Evolutionary conservation across 1,140 invertebrate genomes (phyloP).

Genomic region (Drepana arcuata): DNA sequence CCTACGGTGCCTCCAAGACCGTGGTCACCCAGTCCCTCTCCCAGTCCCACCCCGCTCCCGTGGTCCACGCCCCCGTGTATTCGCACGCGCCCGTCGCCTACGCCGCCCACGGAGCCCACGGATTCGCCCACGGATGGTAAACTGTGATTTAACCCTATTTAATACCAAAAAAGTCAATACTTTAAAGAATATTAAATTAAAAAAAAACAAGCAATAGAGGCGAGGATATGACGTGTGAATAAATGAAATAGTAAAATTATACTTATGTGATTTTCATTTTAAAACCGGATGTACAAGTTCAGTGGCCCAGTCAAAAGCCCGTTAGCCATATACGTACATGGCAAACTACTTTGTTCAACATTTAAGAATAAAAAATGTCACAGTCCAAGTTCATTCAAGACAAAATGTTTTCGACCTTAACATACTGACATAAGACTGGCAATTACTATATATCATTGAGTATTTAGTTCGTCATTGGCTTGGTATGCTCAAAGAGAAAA

Average conservation of each 20-base stretch:
- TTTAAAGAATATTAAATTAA: too few species aligned
- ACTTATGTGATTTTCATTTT: too few species aligned
- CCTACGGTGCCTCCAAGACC: slow-evolving; percentile 28
- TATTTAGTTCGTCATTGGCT: too few species aligned
- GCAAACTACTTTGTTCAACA: too few species aligned
- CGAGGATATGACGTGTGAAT: slow-evolving; percentile 70
- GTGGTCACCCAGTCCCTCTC: slow-evolving; percentile 47
- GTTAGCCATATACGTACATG: too few species aligned
- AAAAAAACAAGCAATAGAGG: slow-evolving; percentile 50
- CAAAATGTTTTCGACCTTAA: slow-evolving; percentile 9
- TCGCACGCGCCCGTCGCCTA: slow-evolving; percentile 22
- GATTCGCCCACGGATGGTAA: slow-evolving; percentile 48
- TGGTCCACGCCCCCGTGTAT: slow-evolving; percentile 35
- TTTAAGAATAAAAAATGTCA: too few species aligned
- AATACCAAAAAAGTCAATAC: slow-evolving; percentile 62
- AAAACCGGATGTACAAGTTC: too few species aligned
- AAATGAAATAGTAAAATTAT: slow-evolving; percentile 60
- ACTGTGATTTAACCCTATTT: slow-evolving; percentile 56
- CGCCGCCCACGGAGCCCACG: slow-evolving; percentile 24
- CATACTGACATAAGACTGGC: slow-evolving; percentile 4
- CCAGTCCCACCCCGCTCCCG: slow-evolving; percentile 47
- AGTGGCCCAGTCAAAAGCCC: too few species aligned
- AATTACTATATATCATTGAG: slow-evolving; percentile 5
- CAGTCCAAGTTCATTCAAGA: too few species aligned
- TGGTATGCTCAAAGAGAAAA: too few species aligned